These are phyloP conservation scores for Aethina tumida DNA, from an alignment of 1,140 invertebrate genomes.

Conservation along the genomic window DNA sequence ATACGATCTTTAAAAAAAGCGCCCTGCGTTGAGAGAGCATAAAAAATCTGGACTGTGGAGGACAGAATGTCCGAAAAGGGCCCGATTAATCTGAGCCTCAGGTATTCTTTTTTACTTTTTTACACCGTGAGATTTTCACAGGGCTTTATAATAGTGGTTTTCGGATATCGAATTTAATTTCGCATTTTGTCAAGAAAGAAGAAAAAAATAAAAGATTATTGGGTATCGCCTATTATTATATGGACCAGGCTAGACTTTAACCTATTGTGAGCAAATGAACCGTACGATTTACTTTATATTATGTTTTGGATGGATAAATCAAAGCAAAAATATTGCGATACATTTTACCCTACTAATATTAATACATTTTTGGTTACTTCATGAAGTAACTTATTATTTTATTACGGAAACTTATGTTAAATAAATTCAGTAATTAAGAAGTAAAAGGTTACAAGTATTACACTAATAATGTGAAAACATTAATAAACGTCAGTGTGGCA, in stretches of 20 bases:
- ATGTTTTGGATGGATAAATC: neutral
- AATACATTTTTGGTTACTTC: slow-evolving; percentile 1
- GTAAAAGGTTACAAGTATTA: too few relatives aligned
- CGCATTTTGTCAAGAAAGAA: slow-evolving; percentile 10
- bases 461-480: too few relatives aligned
- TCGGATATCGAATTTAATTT: slow-evolving; percentile 19
- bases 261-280: neutral
- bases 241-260: neutral
- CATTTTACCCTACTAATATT: neutral
- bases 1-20: slow-evolving; percentile 24
- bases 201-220: slow-evolving; percentile 14
- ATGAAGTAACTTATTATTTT: too few relatives aligned
- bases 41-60: slow-evolving; percentile 22
- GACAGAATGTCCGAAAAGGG: slow-evolving; percentile 22
- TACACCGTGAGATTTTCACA: slow-evolving; percentile 22
- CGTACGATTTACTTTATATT: neutral
- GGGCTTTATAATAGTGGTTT: slow-evolving; percentile 14
- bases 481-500: too few relatives aligned
- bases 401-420: too few relatives aligned
- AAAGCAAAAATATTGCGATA: neutral
- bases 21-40: slow-evolving; percentile 13
- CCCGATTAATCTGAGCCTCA: slow-evolving; percentile 16
- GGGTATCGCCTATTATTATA: slow-evolving; percentile 7
- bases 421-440: too few relatives aligned
- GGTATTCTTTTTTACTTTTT: slow-evolving; percentile 19